Conservation (phyloP, 2,113 vertebrate species). For the Myotis lucifugus region DNA sequence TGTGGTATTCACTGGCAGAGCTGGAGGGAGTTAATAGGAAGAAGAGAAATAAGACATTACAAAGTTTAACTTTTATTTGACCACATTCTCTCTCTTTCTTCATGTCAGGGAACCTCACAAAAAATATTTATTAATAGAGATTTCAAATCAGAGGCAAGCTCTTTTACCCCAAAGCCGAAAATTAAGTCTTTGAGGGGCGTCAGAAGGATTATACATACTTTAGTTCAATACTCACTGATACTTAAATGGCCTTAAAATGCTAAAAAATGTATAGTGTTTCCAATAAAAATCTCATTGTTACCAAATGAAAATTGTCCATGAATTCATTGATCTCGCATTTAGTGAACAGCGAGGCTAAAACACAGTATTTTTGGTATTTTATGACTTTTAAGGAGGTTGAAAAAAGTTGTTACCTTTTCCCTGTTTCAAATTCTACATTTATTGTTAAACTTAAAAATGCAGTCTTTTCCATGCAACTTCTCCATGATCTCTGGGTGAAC, state of each 20-base stretch:
- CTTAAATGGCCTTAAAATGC: not conserved
- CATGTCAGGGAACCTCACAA: not conserved
- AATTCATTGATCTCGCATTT: not conserved
- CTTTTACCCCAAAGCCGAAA: not conserved
- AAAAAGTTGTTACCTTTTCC: not conserved
- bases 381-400: not conserved
- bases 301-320: not conserved
- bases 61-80: not conserved
- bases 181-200: conserved; percentile 6
- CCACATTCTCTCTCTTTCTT: conserved; percentile 6
- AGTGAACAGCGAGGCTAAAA: not conserved
- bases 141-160: not conserved
- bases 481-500: not conserved
- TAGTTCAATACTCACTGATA: not conserved
- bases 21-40: conserved; percentile 66
- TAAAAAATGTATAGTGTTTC: not conserved
- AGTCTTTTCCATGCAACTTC: not conserved
- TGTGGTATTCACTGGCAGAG: conserved; percentile 85
- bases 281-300: not conserved
- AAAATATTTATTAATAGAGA: not conserved
- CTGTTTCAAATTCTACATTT: conserved; percentile 23
- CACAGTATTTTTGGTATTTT: not conserved
- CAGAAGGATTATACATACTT: not conserved
- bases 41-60: not conserved
- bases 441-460: conserved; percentile 1